Percentiles rank a stretch among this genome's conserved stretches.
Evolutionary conservation across 2,888 invertebrate genomes (phyloP).

Genomic region (Nowickia ferox): DNA sequence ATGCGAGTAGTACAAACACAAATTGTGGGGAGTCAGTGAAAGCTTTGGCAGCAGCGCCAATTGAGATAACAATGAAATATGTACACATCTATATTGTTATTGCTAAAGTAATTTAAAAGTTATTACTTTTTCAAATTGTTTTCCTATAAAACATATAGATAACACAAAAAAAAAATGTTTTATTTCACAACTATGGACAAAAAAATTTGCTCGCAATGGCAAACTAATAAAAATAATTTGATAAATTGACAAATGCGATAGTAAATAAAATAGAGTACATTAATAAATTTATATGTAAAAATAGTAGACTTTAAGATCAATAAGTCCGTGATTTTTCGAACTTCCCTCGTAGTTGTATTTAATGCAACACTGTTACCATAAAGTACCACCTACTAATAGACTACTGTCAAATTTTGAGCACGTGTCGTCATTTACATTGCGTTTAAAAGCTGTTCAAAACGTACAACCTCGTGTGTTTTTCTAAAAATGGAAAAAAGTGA

Average conservation of each 20-base stretch:
- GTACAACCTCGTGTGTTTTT: too few relatives aligned
- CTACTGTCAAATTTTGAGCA: too few relatives aligned
- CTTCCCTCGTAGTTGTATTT: too few relatives aligned
- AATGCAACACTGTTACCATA: too few relatives aligned
- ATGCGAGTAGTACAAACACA: background rate
- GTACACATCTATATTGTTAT: background rate
- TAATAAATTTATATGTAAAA: too few relatives aligned
- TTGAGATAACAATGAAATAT: conserved; percentile 23
- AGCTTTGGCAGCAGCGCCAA: background rate
- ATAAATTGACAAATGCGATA: conserved; percentile 11
- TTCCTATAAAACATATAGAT: conserved; percentile 10
- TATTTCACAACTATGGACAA: background rate
- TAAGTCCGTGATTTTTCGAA: too few relatives aligned
- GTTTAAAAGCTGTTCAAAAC: too few relatives aligned
- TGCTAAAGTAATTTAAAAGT: conserved; percentile 20
- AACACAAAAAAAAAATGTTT: background rate
- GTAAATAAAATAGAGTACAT: too few relatives aligned
- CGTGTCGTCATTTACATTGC: too few relatives aligned
- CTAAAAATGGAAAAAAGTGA: too few relatives aligned
- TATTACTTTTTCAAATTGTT: conserved; percentile 12
- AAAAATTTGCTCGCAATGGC: background rate
- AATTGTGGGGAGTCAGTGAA: background rate
- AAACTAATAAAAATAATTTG: conserved; percentile 48
- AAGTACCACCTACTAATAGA: too few relatives aligned
- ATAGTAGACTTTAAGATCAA: too few relatives aligned